Conservation (phyloP, 2,797 vertebrate species). For the Enteromius fasciolatus region DNA sequence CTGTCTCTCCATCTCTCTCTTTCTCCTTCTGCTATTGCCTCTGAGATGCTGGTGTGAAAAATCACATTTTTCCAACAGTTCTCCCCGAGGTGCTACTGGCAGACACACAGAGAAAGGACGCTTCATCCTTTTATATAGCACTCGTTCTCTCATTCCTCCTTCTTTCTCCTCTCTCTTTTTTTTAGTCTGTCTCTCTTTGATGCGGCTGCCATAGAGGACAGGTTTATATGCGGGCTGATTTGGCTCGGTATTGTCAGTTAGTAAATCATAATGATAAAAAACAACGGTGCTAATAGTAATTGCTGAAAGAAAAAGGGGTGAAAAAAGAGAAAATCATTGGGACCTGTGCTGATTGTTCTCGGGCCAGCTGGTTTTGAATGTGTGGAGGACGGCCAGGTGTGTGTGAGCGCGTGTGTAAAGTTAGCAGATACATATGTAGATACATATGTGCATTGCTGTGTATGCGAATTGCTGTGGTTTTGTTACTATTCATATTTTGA, state of each 20-base stretch:
- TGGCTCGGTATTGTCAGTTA: slow-evolving; percentile 69
- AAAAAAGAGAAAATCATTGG: slow-evolving; percentile 45
- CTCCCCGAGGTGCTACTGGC: slow-evolving; percentile 82
- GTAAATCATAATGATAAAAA: slow-evolving; percentile 65
- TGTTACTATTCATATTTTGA: not conserved
- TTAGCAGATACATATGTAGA: not conserved
- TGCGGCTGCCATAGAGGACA: slow-evolving; percentile 79
- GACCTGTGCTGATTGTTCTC: slow-evolving; percentile 60
- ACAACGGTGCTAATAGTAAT: slow-evolving; percentile 70
- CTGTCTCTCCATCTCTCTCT: slow-evolving; percentile 50
- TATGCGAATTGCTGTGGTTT: not conserved
- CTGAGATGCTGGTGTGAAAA: slow-evolving; percentile 76
- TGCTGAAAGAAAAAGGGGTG: slow-evolving; percentile 43
- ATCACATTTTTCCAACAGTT: slow-evolving; percentile 80
- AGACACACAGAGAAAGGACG: slow-evolving; percentile 76
- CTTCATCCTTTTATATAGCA: slow-evolving; percentile 81
- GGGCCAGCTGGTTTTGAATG: slow-evolving; percentile 59
- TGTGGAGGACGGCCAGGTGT: slow-evolving; percentile 60
- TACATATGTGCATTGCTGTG: not conserved
- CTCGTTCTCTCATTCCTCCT: slow-evolving; percentile 56
- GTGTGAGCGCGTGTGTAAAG: slow-evolving; percentile 12
- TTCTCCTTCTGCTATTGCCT: slow-evolving; percentile 55
- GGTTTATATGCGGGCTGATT: slow-evolving; percentile 73
- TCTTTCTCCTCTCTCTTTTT: slow-evolving; percentile 48
- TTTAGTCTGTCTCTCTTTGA: slow-evolving; percentile 67